Evolutionary conservation across 2,113 vertebrate genomes (phyloP).

Genomic region (Zosterops pallidus): DNA sequence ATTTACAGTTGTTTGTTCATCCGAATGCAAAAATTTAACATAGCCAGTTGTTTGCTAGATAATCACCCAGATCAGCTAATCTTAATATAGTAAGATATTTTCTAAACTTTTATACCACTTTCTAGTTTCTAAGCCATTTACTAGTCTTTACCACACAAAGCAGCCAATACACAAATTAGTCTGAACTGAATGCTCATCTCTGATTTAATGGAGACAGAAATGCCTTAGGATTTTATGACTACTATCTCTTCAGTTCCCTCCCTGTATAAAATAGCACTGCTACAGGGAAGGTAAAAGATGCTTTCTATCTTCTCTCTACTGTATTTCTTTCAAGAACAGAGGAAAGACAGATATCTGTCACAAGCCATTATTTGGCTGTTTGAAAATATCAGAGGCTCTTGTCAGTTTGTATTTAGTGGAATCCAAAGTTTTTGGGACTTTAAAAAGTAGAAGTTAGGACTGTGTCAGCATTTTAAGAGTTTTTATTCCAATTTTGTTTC

Average conservation of each 20-base stretch:
- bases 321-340: constrained; percentile 16
- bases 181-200: not conserved
- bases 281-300: constrained; percentile 35
- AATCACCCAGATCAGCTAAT: not conserved
- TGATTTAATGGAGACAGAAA: not conserved
- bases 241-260: not conserved
- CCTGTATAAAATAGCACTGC: not conserved
- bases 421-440: not conserved
- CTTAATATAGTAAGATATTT: not conserved
- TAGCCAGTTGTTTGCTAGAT: not conserved
- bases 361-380: not conserved
- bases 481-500: not conserved
- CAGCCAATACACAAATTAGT: not conserved
- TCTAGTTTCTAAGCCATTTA: not conserved
- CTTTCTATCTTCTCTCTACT: not conserved
- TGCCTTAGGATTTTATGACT: not conserved
- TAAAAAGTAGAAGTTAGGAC: not conserved
- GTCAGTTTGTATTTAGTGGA: not conserved
- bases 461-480: constrained; percentile 14
- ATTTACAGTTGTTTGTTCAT: not conserved
- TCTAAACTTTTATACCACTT: not conserved
- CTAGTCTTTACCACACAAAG: not conserved
- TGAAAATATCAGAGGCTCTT: constrained; percentile 26
- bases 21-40: not conserved
- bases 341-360: not conserved